A percentile compares a stretch with the other conserved stretches of the same genome.
phyloP scores from a whole-genome alignment of 2,888 invertebrate genomes.

The Drosophila diplacantha region DNA sequence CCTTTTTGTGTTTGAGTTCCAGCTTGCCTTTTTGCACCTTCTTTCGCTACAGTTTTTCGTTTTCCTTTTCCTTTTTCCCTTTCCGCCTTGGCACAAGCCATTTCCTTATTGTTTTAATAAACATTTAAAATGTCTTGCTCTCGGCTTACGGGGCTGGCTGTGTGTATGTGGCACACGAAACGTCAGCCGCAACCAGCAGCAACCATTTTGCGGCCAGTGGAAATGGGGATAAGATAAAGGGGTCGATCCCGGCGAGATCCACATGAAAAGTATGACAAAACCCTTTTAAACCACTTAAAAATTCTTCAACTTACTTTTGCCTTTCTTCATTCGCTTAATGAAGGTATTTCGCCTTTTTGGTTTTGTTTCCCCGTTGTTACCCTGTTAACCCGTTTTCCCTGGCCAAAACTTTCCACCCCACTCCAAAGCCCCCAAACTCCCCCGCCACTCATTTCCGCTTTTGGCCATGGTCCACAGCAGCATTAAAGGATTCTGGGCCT shows the following conservation, averaged over 20 bases:
- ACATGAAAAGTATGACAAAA: slow-evolving; percentile 71
- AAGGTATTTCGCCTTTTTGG: slow-evolving; percentile 69
- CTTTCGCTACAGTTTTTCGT: slow-evolving; percentile 35
- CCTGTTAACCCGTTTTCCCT: slow-evolving; percentile 11
- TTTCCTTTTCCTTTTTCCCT: slow-evolving; percentile 8
- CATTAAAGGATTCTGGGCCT: slow-evolving; percentile 65
- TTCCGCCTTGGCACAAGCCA: slow-evolving; percentile 59
- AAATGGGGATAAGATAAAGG: slow-evolving; percentile 20
- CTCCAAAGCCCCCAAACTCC: not conserved
- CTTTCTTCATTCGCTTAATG: slow-evolving; percentile 73
- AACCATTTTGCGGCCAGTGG: slow-evolving; percentile 57
- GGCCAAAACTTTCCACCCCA: slow-evolving; percentile 49
- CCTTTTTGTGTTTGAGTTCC: slow-evolving; percentile 50
- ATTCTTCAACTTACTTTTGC: slow-evolving; percentile 71
- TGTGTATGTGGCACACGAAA: slow-evolving; percentile 47
- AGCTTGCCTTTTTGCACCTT: slow-evolving; percentile 64
- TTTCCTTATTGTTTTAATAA: slow-evolving; percentile 76
- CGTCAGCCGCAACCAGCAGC: slow-evolving; percentile 43
- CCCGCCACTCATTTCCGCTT: slow-evolving; percentile 52
- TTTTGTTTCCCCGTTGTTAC: slow-evolving; percentile 44
- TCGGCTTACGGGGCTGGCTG: slow-evolving; percentile 47
- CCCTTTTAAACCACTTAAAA: slow-evolving; percentile 73
- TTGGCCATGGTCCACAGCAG: slow-evolving; percentile 45
- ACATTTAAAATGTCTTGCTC: slow-evolving; percentile 73
- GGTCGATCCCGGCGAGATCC: slow-evolving; percentile 32